Evolutionary conservation across 2,888 invertebrate species (phyloP).

Genomic region (Mamestra brassicae): DNA sequence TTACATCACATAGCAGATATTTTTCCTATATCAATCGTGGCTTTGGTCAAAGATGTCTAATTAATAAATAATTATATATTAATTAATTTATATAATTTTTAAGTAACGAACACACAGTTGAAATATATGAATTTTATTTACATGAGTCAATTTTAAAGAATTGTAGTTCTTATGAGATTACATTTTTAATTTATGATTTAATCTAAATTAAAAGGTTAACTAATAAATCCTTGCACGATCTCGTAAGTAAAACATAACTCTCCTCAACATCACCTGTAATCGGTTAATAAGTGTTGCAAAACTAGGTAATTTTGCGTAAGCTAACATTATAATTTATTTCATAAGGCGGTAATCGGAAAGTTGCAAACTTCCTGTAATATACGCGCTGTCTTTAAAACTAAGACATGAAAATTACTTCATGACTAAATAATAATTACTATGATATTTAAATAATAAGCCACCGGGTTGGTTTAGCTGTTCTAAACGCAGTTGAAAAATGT

Average conservation of each 20-base stretch:
- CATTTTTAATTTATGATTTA: too few relatives aligned
- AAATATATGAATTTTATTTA: too few relatives aligned
- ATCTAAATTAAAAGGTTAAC: conserved; percentile 10
- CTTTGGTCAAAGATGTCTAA: too few relatives aligned
- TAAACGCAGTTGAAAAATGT: not conserved
- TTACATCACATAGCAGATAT: too few relatives aligned
- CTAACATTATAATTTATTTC: conserved; percentile 49
- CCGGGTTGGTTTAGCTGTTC: not conserved
- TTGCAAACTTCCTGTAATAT: conserved; percentile 50
- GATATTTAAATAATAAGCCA: conserved; percentile 13
- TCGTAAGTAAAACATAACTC: conserved; percentile 20
- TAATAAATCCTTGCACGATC: not conserved
- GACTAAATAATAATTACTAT: conserved; percentile 37
- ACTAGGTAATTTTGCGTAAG: conserved; percentile 47
- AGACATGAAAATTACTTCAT: conserved; percentile 46
- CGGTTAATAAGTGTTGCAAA: conserved; percentile 37
- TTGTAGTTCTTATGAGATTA: too few relatives aligned
- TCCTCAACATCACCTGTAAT: conserved; percentile 24
- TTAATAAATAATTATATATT: too few relatives aligned
- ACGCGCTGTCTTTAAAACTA: conserved; percentile 35
- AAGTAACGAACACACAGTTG: too few relatives aligned
- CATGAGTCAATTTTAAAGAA: too few relatives aligned
- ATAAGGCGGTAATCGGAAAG: conserved; percentile 45
- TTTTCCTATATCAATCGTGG: too few relatives aligned
- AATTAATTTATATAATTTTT: too few relatives aligned